Evolutionary conservation across 2,797 vertebrate genomes (phyloP).

Genomic region (Gobio occitaniae): DNA sequence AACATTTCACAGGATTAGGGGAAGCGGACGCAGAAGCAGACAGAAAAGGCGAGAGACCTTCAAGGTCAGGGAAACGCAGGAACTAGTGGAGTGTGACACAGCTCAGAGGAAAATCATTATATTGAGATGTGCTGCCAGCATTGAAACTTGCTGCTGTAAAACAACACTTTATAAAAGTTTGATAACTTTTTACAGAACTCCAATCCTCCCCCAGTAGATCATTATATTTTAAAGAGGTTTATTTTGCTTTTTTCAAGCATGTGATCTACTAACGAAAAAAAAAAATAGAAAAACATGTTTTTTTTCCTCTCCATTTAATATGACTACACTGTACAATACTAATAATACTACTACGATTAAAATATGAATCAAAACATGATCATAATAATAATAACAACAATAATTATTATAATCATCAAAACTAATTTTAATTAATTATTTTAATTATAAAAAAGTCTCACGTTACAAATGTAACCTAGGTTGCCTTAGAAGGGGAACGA

Average conservation of each 20-base stretch:
- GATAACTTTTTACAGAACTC: background rate
- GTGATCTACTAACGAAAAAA: background rate
- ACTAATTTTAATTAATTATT: background rate
- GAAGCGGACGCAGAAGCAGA: background rate
- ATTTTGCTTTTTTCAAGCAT: background rate
- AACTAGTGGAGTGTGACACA: background rate
- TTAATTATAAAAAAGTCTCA: background rate
- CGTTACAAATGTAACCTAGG: background rate
- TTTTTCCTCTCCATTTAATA: background rate
- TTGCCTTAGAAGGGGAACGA: background rate
- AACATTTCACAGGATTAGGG: background rate
- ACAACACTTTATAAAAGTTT: slow-evolving; percentile 2
- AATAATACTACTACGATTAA: background rate
- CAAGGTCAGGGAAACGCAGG: background rate
- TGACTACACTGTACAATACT: background rate
- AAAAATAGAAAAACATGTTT: background rate
- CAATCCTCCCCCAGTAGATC: background rate
- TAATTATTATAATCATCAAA: background rate
- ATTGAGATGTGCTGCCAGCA: background rate
- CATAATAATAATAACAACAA: background rate
- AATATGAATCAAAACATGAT: background rate
- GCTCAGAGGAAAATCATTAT: background rate
- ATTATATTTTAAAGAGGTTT: background rate
- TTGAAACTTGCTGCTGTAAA: background rate
- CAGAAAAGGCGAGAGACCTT: background rate